Conservation (phyloP, 2,113 vertebrate genomes). For the Meriones unguiculatus region DNA sequence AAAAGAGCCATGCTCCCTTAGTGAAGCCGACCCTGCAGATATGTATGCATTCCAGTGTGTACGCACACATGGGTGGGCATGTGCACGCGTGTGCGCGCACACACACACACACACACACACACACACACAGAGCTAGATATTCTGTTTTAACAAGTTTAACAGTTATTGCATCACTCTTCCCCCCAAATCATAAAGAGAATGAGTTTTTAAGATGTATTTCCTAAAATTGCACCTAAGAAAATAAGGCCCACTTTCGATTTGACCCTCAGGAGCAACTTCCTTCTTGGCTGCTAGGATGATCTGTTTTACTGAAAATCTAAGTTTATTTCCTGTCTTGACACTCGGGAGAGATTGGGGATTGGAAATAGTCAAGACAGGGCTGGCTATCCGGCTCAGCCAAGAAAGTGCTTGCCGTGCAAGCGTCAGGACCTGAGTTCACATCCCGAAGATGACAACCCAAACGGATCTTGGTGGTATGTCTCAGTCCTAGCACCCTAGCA, state of each 20-base stretch:
- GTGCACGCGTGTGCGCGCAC: no score
- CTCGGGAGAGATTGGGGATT: background rate
- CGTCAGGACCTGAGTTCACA: background rate
- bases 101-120: background rate
- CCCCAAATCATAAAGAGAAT: background rate
- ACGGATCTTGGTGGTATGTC: no score
- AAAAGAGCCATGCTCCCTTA: background rate
- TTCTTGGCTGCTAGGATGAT: background rate
- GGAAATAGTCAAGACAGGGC: background rate
- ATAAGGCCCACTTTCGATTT: background rate
- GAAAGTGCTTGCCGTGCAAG: background rate
- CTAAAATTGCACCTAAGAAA: background rate
- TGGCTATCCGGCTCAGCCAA: background rate
- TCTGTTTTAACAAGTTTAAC: background rate
- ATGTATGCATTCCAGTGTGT: background rate
- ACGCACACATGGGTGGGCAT: background rate
- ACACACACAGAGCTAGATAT: background rate
- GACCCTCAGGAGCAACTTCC: background rate
- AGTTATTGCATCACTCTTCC: background rate
- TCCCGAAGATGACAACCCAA: background rate
- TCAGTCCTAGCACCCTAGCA: background rate
- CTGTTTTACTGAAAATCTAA: background rate
- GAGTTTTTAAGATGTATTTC: background rate
- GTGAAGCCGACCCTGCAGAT: background rate
- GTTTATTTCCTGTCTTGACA: background rate